A percentile compares a stretch with the other conserved stretches of the same genome.
Evolutionary conservation across 2,797 vertebrate genomes (phyloP).

Genomic region (Spinus pinus): DNA sequence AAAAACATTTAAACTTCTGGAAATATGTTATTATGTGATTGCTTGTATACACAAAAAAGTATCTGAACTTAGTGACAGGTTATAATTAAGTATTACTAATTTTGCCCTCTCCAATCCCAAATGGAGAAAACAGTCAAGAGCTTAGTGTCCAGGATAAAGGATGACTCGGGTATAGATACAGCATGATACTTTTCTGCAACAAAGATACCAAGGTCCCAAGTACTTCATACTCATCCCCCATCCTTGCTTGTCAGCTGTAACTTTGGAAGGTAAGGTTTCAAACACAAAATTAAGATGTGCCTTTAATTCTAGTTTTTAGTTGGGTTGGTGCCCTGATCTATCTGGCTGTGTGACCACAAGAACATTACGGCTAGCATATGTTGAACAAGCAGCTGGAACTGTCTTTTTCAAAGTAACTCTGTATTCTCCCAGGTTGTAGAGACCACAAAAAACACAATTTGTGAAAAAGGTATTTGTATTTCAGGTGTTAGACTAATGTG

Average conservation of each 20-base stretch:
- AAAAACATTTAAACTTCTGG: neutral
- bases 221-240: neutral
- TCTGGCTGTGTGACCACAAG: neutral
- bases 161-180: neutral
- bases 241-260: neutral
- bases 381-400: neutral
- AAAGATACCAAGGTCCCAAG: neutral
- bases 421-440: neutral
- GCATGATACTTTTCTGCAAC: neutral
- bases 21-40: neutral
- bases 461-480: neutral
- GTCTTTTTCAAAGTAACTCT: neutral
- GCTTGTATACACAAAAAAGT: neutral
- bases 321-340: neutral
- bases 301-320: neutral
- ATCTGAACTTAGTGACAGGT: neutral
- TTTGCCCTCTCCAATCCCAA: neutral
- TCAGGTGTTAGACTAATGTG: neutral
- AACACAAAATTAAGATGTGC: neutral
- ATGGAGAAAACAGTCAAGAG: neutral
- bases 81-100: neutral
- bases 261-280: neutral
- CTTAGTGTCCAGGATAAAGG: neutral
- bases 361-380: rapidly evolving
- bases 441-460: neutral